phyloP scores from a whole-genome alignment of 2,113 vertebrate species.

The Paratilapia polleni region DNA sequence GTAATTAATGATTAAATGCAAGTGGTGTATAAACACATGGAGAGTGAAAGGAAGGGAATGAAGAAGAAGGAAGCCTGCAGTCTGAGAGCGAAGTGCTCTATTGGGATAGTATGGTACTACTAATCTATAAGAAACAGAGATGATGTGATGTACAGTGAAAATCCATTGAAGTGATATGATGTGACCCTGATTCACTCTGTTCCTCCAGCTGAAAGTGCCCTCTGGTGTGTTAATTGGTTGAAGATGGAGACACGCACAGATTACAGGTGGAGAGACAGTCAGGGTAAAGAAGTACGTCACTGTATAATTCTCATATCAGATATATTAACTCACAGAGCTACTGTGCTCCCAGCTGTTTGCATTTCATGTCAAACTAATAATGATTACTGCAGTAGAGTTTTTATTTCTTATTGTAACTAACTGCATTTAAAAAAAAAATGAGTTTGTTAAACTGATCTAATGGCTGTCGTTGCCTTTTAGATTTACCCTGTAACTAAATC shows the following conservation, averaged over 20 bases:
- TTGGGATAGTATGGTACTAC: no score
- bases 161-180: neutral
- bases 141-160: neutral
- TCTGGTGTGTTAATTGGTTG: neutral
- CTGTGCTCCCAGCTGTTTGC: neutral
- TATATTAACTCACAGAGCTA: neutral
- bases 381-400: neutral
- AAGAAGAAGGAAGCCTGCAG: no score
- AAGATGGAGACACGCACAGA: neutral
- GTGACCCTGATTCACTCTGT: neutral
- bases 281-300: neutral
- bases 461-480: conserved; percentile 48
- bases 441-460: neutral
- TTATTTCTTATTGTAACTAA: neutral
- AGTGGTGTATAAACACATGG: no score
- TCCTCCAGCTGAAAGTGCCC: neutral
- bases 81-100: no score
- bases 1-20: no score
- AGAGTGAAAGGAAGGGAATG: no score
- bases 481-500: conserved; percentile 66
- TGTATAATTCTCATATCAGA: neutral
- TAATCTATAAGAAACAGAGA: neutral
- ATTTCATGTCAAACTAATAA: neutral
- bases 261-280: neutral
- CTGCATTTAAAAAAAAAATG: neutral